Conservation (phyloP, 2,113 vertebrate species). For the Echinops telfairi region DNA sequence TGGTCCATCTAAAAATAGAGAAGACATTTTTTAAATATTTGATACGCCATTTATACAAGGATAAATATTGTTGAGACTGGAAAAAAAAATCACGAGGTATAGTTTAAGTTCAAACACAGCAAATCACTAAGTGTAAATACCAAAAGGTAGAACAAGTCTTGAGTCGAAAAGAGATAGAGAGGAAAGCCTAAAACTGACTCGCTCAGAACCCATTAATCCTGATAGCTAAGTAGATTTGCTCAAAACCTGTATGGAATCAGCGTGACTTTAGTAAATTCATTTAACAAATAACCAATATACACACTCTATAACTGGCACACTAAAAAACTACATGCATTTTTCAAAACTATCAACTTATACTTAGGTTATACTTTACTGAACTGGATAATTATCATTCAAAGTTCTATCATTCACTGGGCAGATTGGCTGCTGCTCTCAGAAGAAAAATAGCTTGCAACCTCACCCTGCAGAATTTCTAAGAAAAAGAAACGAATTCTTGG, state of each 20-base stretch:
- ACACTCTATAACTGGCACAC: neutral
- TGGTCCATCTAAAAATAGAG: conserved; percentile 90
- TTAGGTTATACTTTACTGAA: neutral
- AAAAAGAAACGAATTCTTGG: conserved; percentile 24
- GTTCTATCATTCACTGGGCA: neutral
- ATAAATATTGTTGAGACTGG: neutral
- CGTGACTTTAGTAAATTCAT: conserved; percentile 20
- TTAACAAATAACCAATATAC: conserved; percentile 40
- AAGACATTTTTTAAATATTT: conserved; percentile 47
- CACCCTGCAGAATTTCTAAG: neutral
- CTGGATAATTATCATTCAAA: neutral
- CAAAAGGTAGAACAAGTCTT: conserved; percentile 12
- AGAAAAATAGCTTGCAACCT: neutral
- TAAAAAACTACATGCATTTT: neutral
- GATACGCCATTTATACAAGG: conserved; percentile 1
- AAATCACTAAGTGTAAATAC: conserved; percentile 46
- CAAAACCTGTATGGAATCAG: neutral
- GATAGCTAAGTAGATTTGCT: conserved; percentile 23
- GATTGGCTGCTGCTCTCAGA: conserved; percentile 1
- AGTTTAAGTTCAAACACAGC: conserved; percentile 23
- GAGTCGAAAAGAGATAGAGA: conserved; percentile 9
- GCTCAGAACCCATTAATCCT: conserved; percentile 7
- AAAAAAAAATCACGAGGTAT: neutral
- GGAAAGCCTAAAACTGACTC: conserved; percentile 41
- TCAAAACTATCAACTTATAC: neutral